Conservation (phyloP, 2,888 invertebrate species). For the Xestia rhomboidea region DNA sequence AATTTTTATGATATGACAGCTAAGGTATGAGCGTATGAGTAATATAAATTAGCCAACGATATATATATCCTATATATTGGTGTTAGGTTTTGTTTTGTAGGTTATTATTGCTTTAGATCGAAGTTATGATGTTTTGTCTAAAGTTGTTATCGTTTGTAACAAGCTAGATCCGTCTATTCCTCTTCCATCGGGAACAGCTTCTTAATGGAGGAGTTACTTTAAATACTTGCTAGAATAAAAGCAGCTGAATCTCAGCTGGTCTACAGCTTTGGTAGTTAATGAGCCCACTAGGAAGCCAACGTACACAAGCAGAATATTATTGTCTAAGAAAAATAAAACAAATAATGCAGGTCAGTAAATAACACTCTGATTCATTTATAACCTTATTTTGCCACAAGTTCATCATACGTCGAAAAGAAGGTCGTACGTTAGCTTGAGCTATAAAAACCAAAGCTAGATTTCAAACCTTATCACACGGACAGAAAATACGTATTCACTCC, state of each 20-base stretch:
- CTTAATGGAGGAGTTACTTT: not conserved
- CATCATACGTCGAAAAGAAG: too few species aligned
- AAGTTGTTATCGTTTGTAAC: not conserved
- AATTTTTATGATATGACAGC: slow-evolving; percentile 56
- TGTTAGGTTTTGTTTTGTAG: not conserved
- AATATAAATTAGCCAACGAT: slow-evolving; percentile 38
- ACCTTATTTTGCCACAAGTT: not conserved
- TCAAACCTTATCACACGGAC: not conserved
- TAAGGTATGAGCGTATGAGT: slow-evolving; percentile 14
- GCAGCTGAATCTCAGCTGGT: too few species aligned
- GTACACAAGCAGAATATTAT: not conserved
- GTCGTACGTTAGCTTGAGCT: too few species aligned
- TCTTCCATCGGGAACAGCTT: too few species aligned
- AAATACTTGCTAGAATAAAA: too few species aligned
- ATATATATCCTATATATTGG: not conserved
- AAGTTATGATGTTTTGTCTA: not conserved
- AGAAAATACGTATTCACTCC: not conserved
- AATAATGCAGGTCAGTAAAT: too few species aligned
- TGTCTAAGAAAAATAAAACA: not conserved
- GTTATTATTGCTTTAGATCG: slow-evolving; percentile 4
- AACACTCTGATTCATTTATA: not conserved
- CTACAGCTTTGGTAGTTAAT: too few species aligned
- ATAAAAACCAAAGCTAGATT: not conserved
- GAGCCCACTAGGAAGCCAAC: too few species aligned
- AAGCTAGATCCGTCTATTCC: not conserved